Evolutionary conservation across 2,888 invertebrate genomes (phyloP).

Genomic region (Cephonodes hylas): DNA sequence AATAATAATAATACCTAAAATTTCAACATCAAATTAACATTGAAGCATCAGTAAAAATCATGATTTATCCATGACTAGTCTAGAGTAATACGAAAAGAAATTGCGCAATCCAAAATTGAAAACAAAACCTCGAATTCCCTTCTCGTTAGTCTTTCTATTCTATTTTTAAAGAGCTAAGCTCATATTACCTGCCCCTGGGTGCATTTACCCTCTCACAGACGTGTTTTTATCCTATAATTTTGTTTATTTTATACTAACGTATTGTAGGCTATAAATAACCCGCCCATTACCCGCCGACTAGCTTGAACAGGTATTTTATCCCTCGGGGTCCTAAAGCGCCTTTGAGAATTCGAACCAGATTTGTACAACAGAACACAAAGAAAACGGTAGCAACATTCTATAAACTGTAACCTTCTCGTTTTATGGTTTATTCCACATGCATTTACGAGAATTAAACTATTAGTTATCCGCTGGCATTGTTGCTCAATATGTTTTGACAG

Average conservation of each 20-base stretch:
- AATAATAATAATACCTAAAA: too few relatives aligned
- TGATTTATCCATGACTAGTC: neutral
- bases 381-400: neutral
- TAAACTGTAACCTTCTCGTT: neutral
- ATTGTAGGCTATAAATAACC: constrained; percentile 43
- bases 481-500: neutral
- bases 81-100: neutral
- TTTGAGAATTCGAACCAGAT: constrained; percentile 24
- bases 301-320: constrained; percentile 30
- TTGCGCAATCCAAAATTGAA: neutral
- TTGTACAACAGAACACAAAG: neutral
- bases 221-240: constrained; percentile 3
- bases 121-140: constrained; percentile 41
- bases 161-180: constrained; percentile 23
- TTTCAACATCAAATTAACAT: neutral
- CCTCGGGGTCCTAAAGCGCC: constrained; percentile 23
- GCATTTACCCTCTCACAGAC: constrained; percentile 11
- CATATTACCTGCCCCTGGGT: constrained; percentile 11
- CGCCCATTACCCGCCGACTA: constrained; percentile 43
- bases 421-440: neutral
- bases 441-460: neutral
- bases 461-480: neutral
- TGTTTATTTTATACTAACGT: constrained; percentile 21
- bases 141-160: constrained; percentile 38
- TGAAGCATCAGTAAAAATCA: neutral